Conservation (phyloP, 2,797 vertebrate genomes). For the Rhinophrynus dorsalis region DNA sequence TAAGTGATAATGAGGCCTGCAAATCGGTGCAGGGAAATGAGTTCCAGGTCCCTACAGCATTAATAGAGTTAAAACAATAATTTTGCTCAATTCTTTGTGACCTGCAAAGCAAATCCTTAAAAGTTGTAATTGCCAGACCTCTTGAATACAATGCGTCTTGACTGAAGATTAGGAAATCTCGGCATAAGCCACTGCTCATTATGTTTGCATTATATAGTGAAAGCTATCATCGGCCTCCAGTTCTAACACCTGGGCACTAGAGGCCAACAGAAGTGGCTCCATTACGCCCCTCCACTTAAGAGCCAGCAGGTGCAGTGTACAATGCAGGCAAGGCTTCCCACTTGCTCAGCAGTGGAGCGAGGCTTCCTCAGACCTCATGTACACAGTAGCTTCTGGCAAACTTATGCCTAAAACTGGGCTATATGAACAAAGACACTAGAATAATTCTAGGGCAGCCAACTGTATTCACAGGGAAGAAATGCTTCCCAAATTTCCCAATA, state of each 20-base stretch:
- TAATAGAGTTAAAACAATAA: constrained; percentile 21
- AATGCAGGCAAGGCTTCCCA: not conserved
- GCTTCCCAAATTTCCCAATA: too few species aligned
- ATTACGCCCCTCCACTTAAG: constrained; percentile 1
- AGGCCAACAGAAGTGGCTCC: constrained; percentile 18
- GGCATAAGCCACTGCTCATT: not conserved
- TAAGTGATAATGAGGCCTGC: too few species aligned
- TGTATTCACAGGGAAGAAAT: too few species aligned
- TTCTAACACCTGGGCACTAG: constrained; percentile 45
- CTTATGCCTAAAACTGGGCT: too few species aligned
- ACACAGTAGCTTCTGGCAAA: too few species aligned
- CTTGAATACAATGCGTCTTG: constrained; percentile 9
- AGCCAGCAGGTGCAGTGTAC: constrained; percentile 25
- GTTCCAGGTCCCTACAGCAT: not conserved
- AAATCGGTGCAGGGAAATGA: too few species aligned
- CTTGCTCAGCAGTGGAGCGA: not conserved
- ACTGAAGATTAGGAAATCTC: constrained; percentile 15
- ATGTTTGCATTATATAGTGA: constrained; percentile 8
- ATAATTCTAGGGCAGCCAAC: too few species aligned
- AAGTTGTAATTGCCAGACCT: not conserved
- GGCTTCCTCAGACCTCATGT: too few species aligned
- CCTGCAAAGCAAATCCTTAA: constrained; percentile 8
- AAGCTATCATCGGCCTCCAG: constrained; percentile 32
- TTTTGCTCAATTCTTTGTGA: not conserved
- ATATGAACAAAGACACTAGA: too few species aligned